phyloP scores from a whole-genome alignment of 1,140 invertebrate genomes.

The Calosoma granatense region DNA sequence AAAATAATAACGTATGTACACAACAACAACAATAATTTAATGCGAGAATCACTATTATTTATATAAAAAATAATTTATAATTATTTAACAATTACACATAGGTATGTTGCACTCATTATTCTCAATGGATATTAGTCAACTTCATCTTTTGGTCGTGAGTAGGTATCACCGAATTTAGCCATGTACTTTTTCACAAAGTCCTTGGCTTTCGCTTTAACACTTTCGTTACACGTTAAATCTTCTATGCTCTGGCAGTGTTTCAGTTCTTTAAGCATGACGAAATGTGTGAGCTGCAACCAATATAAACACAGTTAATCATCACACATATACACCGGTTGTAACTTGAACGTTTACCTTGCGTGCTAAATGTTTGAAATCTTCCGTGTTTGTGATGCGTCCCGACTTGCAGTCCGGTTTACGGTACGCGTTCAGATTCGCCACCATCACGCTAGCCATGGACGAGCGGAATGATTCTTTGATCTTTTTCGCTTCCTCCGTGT shows the following conservation, averaged over 20 bases:
- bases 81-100: background rate
- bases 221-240: constrained; percentile 81
- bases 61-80: background rate
- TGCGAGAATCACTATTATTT: background rate
- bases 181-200: constrained; percentile 96
- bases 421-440: constrained; percentile 83
- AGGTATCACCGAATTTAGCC: constrained; percentile 76
- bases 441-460: constrained; percentile 83
- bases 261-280: constrained; percentile 92
- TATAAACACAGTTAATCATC: constrained; percentile 14
- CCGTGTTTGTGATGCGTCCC: constrained; percentile 77
- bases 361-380: constrained; percentile 93
- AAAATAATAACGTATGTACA: too few relatives aligned
- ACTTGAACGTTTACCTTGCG: constrained; percentile 73
- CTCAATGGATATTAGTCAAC: too few relatives aligned
- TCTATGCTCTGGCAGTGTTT: constrained; percentile 84
- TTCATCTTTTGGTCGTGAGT: constrained; percentile 50
- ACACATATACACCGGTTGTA: constrained; percentile 12
- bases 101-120: too few relatives aligned
- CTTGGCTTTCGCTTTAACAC: constrained; percentile 85
- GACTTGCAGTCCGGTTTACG: constrained; percentile 71
- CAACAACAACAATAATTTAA: constrained; percentile 8
- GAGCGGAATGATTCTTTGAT: constrained; percentile 83
- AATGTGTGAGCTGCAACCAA: constrained; percentile 78
- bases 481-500: constrained; percentile 42